A percentile compares a stretch with the other conserved stretches of the same genome.
phyloP scores from a whole-genome alignment of 92 coral and sea anemone species.

The Montipora capitata region DNA sequence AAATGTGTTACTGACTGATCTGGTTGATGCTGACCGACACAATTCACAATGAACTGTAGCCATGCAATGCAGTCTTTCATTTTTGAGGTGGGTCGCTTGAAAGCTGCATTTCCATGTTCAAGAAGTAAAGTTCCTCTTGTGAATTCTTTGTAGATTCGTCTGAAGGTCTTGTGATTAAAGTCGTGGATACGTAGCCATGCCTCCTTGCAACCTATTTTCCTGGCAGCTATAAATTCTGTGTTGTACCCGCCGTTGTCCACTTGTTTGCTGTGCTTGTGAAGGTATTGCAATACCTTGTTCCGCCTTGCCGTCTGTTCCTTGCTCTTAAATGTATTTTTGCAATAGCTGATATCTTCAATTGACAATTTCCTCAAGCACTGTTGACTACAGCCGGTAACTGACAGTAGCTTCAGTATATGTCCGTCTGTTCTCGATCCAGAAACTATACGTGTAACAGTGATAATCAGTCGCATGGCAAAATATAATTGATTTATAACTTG shows the following conservation, averaged over 20 bases:
- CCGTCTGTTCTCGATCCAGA: constrained; percentile 11
- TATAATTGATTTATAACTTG: too few species aligned
- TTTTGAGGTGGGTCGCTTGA: too few species aligned
- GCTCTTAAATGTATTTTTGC: constrained; percentile 26
- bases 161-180: too few species aligned
- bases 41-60: too few species aligned
- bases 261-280: constrained; percentile 40
- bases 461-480: too few species aligned
- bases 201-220: constrained; percentile 54
- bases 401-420: constrained; percentile 28
- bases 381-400: constrained; percentile 16
- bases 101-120: too few species aligned
- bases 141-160: too few species aligned
- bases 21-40: too few species aligned
- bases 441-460: too few species aligned
- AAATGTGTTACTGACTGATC: too few species aligned
- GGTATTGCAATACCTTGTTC: constrained; percentile 57
- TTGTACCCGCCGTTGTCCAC: neutral
- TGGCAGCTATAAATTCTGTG: constrained; percentile 40
- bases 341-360: constrained; percentile 24
- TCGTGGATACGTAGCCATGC: neutral
- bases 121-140: too few species aligned
- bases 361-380: constrained; percentile 53
- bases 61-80: too few species aligned
- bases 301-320: constrained; percentile 20